Conservation (phyloP, 2,113 vertebrate species). For the Myiozetetes cayanensis region DNA sequence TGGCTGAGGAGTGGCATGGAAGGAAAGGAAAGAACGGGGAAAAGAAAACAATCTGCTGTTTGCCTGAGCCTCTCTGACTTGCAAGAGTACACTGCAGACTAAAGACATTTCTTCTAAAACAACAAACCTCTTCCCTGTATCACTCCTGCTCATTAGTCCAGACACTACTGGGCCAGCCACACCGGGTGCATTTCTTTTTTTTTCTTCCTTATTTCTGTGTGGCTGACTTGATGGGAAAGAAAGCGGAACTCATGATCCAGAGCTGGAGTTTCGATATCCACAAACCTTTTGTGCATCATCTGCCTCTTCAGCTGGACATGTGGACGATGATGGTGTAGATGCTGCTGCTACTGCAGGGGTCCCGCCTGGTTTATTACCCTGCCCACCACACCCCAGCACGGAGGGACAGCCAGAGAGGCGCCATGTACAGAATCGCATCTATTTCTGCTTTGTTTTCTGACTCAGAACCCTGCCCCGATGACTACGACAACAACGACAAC, state of each 20-base stretch:
- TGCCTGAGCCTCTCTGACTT: constrained; percentile 41
- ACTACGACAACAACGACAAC: constrained; percentile 30
- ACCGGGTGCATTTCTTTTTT: constrained; percentile 39
- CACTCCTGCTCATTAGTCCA: constrained; percentile 49
- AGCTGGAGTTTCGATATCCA: constrained; percentile 18
- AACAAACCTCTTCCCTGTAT: constrained; percentile 59
- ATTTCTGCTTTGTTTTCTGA: constrained; percentile 63
- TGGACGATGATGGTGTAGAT: constrained; percentile 23
- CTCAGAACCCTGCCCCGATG: constrained; percentile 52
- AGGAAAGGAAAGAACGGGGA: neutral
- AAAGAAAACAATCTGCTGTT: neutral
- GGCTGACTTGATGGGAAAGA: constrained; percentile 20
- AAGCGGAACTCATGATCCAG: constrained; percentile 37
- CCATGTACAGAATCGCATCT: constrained; percentile 54
- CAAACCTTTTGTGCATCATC: constrained; percentile 32
- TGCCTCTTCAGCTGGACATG: constrained; percentile 12
- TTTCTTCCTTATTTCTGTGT: constrained; percentile 54
- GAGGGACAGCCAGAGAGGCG: constrained; percentile 34
- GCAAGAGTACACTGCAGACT: constrained; percentile 35
- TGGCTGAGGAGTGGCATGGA: constrained; percentile 5
- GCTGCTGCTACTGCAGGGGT: constrained; percentile 63
- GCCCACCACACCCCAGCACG: neutral
- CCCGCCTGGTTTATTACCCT: constrained; percentile 1
- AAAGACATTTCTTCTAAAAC: constrained; percentile 48
- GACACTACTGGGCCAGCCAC: constrained; percentile 32